Evolutionary conservation across 1,140 invertebrate species (phyloP).

Genomic region (Psix sp.): DNA sequence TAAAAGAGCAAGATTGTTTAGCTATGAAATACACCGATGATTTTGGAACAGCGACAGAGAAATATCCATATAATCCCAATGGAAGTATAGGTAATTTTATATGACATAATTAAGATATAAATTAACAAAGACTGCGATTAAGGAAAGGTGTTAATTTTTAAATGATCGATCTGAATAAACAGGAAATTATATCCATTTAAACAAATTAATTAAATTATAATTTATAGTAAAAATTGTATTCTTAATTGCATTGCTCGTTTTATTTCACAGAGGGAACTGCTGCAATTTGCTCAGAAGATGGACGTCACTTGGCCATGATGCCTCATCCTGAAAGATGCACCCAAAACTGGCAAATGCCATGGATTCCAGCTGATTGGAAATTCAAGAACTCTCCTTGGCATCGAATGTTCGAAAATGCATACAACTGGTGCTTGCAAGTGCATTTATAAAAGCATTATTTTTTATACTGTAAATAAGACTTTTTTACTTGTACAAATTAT

Average conservation of each 20-base stretch:
- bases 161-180: too few species aligned
- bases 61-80: slow-evolving; percentile 96
- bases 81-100: slow-evolving; percentile 87
- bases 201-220: too few species aligned
- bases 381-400: slow-evolving; percentile 89
- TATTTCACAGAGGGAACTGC: slow-evolving; percentile 85
- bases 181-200: too few species aligned
- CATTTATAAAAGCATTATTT: background rate
- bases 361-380: slow-evolving; percentile 79
- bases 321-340: slow-evolving; percentile 97
- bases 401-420: slow-evolving; percentile 94
- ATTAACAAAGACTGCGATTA: too few species aligned
- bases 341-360: slow-evolving; percentile 91
- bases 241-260: background rate
- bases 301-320: slow-evolving; percentile 97
- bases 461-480: too few species aligned
- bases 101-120: too few species aligned
- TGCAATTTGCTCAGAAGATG: slow-evolving; percentile 91
- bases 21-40: slow-evolving; percentile 92
- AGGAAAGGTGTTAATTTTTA: too few species aligned
- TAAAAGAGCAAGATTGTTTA: slow-evolving; percentile 82
- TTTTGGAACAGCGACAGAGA: slow-evolving; percentile 83
- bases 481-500: too few species aligned
- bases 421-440: slow-evolving; percentile 82
- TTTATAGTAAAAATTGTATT: background rate